Conservation (phyloP, 1,140 invertebrate species). For the Hyles euphorbiae region DNA sequence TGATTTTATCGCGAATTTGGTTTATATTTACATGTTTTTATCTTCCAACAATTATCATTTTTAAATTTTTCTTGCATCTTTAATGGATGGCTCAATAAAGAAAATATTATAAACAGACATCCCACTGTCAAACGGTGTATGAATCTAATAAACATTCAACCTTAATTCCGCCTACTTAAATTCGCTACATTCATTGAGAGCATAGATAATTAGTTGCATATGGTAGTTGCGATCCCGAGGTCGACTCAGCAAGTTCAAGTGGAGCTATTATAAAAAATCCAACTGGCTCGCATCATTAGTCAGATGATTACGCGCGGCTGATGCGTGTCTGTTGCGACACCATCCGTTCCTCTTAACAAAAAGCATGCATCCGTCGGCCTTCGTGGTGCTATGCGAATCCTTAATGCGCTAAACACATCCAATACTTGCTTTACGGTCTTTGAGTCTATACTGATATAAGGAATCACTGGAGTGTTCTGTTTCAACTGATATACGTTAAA, state of each 20-base stretch:
- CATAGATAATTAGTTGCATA: background rate
- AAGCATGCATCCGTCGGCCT: conserved; percentile 48
- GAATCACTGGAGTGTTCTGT: too few species aligned
- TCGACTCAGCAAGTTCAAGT: conserved; percentile 22
- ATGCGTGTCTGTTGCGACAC: conserved; percentile 31
- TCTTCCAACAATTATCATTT: too few species aligned
- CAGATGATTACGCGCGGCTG: conserved; percentile 29
- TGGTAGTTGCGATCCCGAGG: background rate
- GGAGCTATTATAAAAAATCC: conserved; percentile 18
- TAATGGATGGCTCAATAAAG: too few species aligned
- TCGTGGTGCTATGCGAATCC: conserved; percentile 34
- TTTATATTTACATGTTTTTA: too few species aligned
- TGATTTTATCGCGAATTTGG: too few species aligned
- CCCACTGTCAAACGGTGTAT: too few species aligned
- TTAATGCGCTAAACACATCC: conserved; percentile 10
- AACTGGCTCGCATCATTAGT: conserved; percentile 33
- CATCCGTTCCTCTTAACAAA: conserved; percentile 37
- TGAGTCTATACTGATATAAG: background rate
- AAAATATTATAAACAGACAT: too few species aligned
- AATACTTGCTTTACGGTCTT: conserved; percentile 17
- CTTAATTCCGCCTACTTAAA: background rate
- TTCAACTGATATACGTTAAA: too few species aligned
- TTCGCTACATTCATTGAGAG: background rate
- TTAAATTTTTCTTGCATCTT: too few species aligned
- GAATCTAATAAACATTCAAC: too few species aligned